Percentiles rank a stretch among this genome's conserved stretches.
Evolutionary conservation across 2,797 vertebrate genomes (phyloP).

Genomic region (Protonibea diacanthus): DNA sequence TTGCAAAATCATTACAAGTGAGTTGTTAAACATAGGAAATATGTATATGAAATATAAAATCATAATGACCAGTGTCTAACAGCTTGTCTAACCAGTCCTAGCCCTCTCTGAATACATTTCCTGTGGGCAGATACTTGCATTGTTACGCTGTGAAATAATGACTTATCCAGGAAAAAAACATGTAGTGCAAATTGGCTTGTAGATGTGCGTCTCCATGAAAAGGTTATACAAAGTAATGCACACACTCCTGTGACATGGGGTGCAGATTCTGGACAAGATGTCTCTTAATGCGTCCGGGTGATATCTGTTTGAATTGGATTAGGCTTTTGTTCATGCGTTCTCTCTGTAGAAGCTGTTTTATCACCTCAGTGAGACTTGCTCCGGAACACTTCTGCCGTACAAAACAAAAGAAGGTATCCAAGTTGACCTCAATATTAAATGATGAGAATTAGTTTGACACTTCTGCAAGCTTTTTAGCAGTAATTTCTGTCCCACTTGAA

Average conservation of each 20-base stretch:
- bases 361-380: constrained; percentile 16
- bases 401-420: constrained; percentile 7
- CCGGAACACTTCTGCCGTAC: background rate
- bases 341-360: constrained; percentile 12
- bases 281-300: constrained; percentile 45
- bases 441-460: constrained; percentile 28
- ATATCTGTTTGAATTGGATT: constrained; percentile 34
- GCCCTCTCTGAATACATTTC: constrained; percentile 21
- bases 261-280: constrained; percentile 9
- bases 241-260: constrained; percentile 18
- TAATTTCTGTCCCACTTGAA: constrained; percentile 72
- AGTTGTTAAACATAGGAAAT: background rate
- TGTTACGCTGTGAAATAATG: constrained; percentile 28
- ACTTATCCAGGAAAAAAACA: constrained; percentile 22
- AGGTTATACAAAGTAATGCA: constrained; percentile 35
- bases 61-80: background rate
- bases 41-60: too few species aligned
- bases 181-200: constrained; percentile 34
- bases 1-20: background rate
- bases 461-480: constrained; percentile 51
- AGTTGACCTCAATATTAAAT: constrained; percentile 59
- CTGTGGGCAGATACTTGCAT: constrained; percentile 12
- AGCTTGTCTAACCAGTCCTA: background rate
- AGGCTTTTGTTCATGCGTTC: constrained; percentile 17
- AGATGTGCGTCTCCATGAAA: constrained; percentile 25